Percentiles rank a stretch among this genome's conserved stretches.
Evolutionary conservation across 64 coral and sea anemone species (phyloP).

Genomic region (Actinia equina): DNA sequence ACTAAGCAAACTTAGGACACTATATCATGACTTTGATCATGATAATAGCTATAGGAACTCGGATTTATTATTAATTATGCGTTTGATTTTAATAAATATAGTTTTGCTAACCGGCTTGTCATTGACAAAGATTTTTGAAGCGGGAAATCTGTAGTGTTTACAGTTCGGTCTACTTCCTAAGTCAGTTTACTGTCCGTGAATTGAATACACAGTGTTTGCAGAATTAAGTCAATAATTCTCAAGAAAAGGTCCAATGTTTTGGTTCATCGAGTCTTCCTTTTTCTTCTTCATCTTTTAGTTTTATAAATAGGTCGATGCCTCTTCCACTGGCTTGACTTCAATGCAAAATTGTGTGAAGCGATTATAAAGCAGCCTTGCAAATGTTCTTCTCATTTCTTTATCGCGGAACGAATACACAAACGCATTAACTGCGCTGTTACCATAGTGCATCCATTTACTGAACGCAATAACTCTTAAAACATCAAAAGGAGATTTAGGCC

Average conservation of each 20-base stretch:
- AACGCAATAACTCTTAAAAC: constrained; percentile 47
- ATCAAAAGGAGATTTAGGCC: constrained; percentile 8
- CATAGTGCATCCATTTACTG: constrained; percentile 89
- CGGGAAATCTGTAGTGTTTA: background rate
- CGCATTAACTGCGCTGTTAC: constrained; percentile 83
- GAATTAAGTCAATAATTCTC: background rate
- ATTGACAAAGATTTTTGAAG: background rate
- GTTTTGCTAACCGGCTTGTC: constrained; percentile 6
- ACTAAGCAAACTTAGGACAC: background rate
- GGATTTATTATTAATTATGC: background rate
- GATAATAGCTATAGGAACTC: background rate
- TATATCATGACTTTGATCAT: background rate
- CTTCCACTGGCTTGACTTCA: background rate
- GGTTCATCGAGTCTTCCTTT: background rate
- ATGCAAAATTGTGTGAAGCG: constrained; percentile 1
- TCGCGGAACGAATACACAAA: constrained; percentile 80
- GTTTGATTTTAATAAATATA: background rate
- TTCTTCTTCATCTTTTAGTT: background rate
- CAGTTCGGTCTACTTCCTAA: background rate
- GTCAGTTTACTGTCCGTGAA: background rate
- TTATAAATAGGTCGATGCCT: background rate
- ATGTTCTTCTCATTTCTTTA: constrained; percentile 71
- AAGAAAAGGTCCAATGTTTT: background rate
- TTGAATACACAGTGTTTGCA: background rate
- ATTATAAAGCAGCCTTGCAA: constrained; percentile 29